phyloP scores from a whole-genome alignment of 2,113 vertebrate species.

The Brachypteracias leptosomus region DNA sequence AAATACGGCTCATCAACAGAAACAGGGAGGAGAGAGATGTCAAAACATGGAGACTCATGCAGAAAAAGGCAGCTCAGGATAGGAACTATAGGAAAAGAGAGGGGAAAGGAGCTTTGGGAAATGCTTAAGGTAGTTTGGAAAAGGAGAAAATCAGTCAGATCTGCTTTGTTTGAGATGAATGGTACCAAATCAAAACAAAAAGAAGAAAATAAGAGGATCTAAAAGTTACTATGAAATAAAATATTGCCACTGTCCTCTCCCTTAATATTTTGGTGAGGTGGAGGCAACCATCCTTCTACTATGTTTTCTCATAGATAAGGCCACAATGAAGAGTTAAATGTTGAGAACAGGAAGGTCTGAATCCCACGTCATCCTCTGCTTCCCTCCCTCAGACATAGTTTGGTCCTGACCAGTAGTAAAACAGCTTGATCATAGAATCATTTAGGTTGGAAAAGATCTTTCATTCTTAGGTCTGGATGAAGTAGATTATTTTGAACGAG shows the following conservation, averaged over 20 bases:
- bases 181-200: neutral
- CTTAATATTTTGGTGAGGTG: neutral
- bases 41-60: neutral
- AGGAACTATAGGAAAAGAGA: neutral
- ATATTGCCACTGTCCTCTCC: neutral
- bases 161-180: neutral
- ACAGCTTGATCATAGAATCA: neutral
- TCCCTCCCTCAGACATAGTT: neutral
- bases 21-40: neutral
- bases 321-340: neutral
- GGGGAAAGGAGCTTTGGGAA: neutral
- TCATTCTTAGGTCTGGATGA: neutral
- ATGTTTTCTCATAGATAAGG: neutral
- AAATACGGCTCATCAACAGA: constrained; percentile 35
- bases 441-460: neutral
- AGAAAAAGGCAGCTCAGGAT: neutral
- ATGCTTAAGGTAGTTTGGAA: neutral
- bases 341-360: neutral
- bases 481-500: neutral
- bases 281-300: neutral
- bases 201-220: neutral
- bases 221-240: neutral
- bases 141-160: neutral
- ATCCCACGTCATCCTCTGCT: neutral
- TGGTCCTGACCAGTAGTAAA: neutral